A percentile compares a stretch with the other conserved stretches of the same genome.
Evolutionary conservation across 2,888 invertebrate species (phyloP).

Genomic region (Hipparchia sbordonii): DNA sequence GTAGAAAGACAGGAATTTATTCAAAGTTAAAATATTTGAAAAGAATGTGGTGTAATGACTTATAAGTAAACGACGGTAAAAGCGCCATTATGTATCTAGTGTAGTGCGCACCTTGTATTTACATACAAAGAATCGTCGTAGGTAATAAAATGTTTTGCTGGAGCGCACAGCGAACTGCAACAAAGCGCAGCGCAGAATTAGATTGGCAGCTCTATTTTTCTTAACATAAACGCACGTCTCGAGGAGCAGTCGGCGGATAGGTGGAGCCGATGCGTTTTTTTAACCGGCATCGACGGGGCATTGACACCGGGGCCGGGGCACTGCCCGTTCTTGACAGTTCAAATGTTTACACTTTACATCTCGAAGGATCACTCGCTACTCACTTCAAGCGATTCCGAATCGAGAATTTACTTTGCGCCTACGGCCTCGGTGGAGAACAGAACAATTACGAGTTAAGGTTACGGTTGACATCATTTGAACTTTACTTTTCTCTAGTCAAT

Average conservation of each 20-base stretch:
- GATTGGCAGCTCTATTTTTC: conserved; percentile 47
- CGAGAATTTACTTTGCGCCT: conserved; percentile 31
- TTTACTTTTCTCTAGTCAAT: conserved; percentile 19
- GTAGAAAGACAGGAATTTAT: conserved; percentile 5
- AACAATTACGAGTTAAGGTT: conserved; percentile 31
- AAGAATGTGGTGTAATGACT: conserved; percentile 1
- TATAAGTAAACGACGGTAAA: conserved; percentile 9
- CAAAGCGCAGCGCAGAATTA: conserved; percentile 26
- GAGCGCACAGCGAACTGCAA: conserved; percentile 15
- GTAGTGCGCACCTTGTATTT: neutral
- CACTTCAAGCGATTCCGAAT: conserved; percentile 47
- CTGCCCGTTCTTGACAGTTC: conserved; percentile 83
- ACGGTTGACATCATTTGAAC: conserved; percentile 28
- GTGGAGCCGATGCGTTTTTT: conserved; percentile 78
- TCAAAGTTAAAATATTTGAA: conserved; percentile 4
- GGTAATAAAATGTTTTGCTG: neutral
- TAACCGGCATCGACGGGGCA: conserved; percentile 78
- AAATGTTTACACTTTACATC: conserved; percentile 78
- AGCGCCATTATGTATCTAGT: neutral
- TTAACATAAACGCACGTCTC: conserved; percentile 57
- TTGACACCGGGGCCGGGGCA: conserved; percentile 76
- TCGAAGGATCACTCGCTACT: conserved; percentile 67
- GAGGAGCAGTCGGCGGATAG: conserved; percentile 63
- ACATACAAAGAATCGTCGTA: conserved; percentile 21
- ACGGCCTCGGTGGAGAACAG: conserved; percentile 10